Evolutionary conservation across 2,797 vertebrate species (phyloP), one percentile per base, ranked within the genome.

Genomic region (Acanthopagrus latus): DNA sequence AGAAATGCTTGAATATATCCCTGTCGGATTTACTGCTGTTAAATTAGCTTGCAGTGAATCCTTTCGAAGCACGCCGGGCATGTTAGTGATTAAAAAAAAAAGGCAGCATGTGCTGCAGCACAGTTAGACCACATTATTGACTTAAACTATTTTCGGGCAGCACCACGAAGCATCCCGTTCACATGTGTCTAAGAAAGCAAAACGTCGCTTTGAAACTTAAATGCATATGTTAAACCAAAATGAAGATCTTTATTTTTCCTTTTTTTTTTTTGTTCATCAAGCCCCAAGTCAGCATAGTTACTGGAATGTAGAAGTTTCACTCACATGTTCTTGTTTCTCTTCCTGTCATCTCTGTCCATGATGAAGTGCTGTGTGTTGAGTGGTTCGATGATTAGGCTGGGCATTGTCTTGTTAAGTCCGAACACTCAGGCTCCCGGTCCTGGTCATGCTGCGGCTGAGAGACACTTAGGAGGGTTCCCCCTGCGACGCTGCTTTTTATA

Each of bases 271-370:
- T 38, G 8, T 41, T 38, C 9, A 20, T 23, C 1, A 23, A 54
- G 44, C 8, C 27, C 7, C 17, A 38, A 68, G 48, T 65, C 64
- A 29, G 48, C 29, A 44, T n/a, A 11, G 76, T 50, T n/a, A 43
- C 47, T 16, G 23, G 10, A 68, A 74, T 56, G 43, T 38, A 17
- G 50, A 77, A 50, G 66, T 54, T 83, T 63, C 57, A 95, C 94
- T 95, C 91, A 95, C 95, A 95, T 91, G 91, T 91, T 95, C 83
- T 90, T 93, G 91, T 94, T 95, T 87, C 88, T 93, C 79, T 71
- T 91, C 84, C 78, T 90, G 91, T 95, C 94, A 80, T 93, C 93
- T 81, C 85, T 83, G 80, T 95, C 94, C 94, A 95, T 95, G 88
- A 85, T 91, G 90, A 92, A 89, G 83, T 69, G 79, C 43, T 92